phyloP scores from a whole-genome alignment of 1,140 invertebrate species.

The Drosophila nigrodunni region DNA sequence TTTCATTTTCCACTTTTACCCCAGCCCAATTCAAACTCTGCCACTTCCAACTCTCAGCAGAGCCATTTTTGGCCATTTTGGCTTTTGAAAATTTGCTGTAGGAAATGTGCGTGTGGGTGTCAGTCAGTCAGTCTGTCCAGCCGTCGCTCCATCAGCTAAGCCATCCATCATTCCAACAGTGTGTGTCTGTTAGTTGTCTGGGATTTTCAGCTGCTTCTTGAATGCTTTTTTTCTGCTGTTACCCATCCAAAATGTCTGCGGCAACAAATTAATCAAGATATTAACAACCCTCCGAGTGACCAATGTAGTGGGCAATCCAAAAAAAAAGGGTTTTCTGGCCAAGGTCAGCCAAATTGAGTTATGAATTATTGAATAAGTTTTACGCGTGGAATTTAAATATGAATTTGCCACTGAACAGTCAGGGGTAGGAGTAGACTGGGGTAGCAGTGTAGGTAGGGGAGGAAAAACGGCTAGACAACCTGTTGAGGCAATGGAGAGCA shows the following conservation, averaged over 20 bases:
- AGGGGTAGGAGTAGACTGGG: not conserved
- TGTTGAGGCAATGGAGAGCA: constrained; percentile 46
- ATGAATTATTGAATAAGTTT: constrained; percentile 74
- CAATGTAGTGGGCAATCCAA: constrained; percentile 20
- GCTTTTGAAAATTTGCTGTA: constrained; percentile 75
- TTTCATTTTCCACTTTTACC: constrained; percentile 1
- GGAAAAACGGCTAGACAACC: constrained; percentile 29
- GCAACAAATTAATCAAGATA: constrained; percentile 75
- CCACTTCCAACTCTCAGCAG: not conserved
- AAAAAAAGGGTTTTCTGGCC: constrained; percentile 38
- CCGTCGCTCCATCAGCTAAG: not conserved
- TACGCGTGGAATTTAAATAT: constrained; percentile 66
- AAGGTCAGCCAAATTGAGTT: constrained; percentile 59
- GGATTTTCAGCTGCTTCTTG: constrained; percentile 16
- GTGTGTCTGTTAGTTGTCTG: constrained; percentile 17
- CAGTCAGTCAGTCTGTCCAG: not conserved
- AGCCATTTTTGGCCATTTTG: constrained; percentile 39
- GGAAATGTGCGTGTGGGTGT: constrained; percentile 66
- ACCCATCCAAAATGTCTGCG: constrained; percentile 48
- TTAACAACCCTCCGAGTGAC: constrained; percentile 65
- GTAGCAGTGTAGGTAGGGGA: not conserved
- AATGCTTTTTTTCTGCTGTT: constrained; percentile 18
- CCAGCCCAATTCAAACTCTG: not conserved
- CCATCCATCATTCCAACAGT: not conserved
- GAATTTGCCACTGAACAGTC: constrained; percentile 46